phyloP scores from a whole-genome alignment of 2,797 vertebrate species.

The Eutrigla gurnardus region DNA sequence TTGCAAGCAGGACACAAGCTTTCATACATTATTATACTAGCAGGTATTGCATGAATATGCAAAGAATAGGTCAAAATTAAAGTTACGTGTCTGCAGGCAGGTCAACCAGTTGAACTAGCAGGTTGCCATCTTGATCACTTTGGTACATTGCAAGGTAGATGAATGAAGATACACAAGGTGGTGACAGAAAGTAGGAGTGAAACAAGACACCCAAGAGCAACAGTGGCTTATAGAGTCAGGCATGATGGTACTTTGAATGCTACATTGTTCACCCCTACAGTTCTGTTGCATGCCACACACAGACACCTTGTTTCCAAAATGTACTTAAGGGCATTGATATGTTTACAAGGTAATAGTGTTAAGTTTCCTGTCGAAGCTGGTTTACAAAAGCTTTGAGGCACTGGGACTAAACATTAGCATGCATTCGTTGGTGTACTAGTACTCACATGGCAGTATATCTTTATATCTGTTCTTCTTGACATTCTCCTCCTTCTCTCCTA shows the following conservation, averaged over 20 bases:
- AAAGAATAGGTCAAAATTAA: background rate
- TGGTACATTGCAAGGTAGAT: background rate
- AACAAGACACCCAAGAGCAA: background rate
- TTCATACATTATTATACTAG: conserved; percentile 25
- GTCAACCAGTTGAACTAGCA: background rate
- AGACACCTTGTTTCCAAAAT: background rate
- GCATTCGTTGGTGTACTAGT: conserved; percentile 4
- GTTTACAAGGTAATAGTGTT: no score
- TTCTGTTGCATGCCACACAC: background rate
- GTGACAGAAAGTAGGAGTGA: background rate
- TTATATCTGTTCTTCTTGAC: conserved; percentile 99
- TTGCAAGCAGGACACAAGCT: conserved; percentile 4
- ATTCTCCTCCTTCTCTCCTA: conserved; percentile 97
- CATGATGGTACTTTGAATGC: background rate
- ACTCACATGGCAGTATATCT: conserved; percentile 98
- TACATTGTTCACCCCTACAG: background rate
- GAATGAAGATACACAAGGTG: background rate
- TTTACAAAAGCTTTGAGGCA: no score
- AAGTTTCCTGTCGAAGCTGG: no score
- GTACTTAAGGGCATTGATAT: no score
- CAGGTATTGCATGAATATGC: background rate
- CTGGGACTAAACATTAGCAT: no score
- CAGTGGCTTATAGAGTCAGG: background rate
- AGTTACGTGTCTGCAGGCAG: background rate
- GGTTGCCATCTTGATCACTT: background rate